phyloP scores from a whole-genome alignment of 2,888 invertebrate species.

The Horisme vitalbata region DNA sequence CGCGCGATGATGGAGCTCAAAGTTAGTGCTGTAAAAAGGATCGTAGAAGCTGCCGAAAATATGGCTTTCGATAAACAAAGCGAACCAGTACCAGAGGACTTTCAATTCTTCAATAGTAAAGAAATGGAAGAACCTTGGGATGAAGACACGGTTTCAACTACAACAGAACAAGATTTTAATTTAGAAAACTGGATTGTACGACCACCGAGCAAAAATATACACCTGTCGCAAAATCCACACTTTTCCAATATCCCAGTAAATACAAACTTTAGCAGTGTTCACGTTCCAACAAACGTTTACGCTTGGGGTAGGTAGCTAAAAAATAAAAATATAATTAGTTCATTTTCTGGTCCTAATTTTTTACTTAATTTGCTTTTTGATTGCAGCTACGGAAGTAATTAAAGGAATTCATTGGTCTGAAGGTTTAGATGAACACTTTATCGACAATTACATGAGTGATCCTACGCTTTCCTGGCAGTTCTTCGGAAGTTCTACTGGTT shows the following conservation, averaged over 20 bases:
- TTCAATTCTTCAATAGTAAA: constrained; percentile 88
- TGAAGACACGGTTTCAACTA: constrained; percentile 72
- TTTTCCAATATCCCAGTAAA: constrained; percentile 91
- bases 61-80: constrained; percentile 85
- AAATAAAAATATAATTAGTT: too few species aligned
- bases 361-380: constrained; percentile 32
- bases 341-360: too few species aligned
- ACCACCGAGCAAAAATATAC: constrained; percentile 84
- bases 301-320: constrained; percentile 86
- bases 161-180: constrained; percentile 79
- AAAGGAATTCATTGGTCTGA: constrained; percentile 98
- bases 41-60: constrained; percentile 94
- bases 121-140: constrained; percentile 84
- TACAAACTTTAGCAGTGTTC: constrained; percentile 92
- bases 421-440: constrained; percentile 94
- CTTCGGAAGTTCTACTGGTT: constrained; percentile 98
- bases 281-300: constrained; percentile 97
- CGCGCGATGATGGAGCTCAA: constrained; percentile 94
- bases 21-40: constrained; percentile 93
- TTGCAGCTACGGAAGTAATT: constrained; percentile 90
- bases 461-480: constrained; percentile 98
- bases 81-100: constrained; percentile 82
- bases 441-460: constrained; percentile 92
- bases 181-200: constrained; percentile 79
- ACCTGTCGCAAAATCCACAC: constrained; percentile 86